phyloP scores from a whole-genome alignment of 2,113 vertebrate species.

The Steatornis caripensis region DNA sequence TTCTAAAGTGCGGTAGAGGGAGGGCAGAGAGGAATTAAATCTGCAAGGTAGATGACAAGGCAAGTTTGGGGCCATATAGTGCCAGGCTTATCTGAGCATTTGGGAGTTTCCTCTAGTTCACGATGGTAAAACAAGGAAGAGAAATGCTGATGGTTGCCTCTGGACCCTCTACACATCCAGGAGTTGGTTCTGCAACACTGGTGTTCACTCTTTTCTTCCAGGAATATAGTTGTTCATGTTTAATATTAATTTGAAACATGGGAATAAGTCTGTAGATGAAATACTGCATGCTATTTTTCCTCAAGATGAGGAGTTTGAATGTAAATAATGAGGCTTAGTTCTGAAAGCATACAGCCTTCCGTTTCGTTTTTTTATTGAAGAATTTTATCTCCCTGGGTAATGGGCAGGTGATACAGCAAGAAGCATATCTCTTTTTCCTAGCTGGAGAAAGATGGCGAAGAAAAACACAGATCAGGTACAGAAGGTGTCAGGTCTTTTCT shows the following conservation, averaged over 20 bases:
- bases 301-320: not conserved
- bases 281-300: not conserved
- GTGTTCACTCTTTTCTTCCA: not conserved
- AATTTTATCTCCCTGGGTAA: not conserved
- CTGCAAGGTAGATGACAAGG: not conserved
- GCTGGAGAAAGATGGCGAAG: not conserved
- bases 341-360: not conserved
- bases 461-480: not conserved
- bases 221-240: not conserved
- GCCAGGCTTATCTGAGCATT: slow-evolving; percentile 24
- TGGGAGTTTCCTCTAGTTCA: not conserved
- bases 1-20: not conserved
- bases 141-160: not conserved
- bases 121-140: slow-evolving; percentile 31
- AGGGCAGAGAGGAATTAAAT: slow-evolving; percentile 14
- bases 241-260: not conserved
- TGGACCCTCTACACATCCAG: slow-evolving; percentile 1
- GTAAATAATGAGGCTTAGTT: not conserved
- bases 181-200: not conserved
- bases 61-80: not conserved
- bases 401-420: not conserved
- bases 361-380: not conserved
- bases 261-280: not conserved
- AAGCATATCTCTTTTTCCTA: not conserved
- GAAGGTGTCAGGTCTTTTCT: not conserved